These are phyloP conservation scores for Epistrophella euchroma DNA, from an alignment of 2,888 invertebrate species.

Conservation along the genomic window DNA sequence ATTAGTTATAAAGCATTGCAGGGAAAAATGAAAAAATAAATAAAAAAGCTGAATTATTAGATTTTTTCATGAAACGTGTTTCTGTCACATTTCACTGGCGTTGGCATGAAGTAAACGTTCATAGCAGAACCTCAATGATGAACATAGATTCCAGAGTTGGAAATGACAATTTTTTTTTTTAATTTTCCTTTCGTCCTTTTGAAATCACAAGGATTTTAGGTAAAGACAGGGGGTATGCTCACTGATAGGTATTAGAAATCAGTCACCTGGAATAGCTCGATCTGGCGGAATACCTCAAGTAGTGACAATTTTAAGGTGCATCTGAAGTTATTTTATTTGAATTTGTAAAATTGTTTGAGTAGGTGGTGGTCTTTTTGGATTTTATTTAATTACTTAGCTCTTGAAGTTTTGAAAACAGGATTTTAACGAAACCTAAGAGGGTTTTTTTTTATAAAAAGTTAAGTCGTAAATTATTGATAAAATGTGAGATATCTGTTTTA, in stretches of 20 bases:
- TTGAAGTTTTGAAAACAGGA: too few relatives aligned
- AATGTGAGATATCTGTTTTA: too few relatives aligned
- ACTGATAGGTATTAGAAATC: conserved; percentile 9
- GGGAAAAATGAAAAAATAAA: neutral
- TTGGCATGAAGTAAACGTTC: neutral
- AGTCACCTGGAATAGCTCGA: conserved; percentile 14
- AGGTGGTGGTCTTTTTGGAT: neutral
- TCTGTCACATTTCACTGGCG: conserved; percentile 25
- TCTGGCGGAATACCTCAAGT: neutral
- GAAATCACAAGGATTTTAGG: conserved; percentile 29
- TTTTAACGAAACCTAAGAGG: too few relatives aligned
- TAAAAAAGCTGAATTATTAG: neutral
- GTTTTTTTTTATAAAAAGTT: too few relatives aligned
- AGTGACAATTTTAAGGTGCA: neutral
- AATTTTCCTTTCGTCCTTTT: neutral
- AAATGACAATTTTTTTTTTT: conserved; percentile 14
- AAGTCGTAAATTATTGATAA: too few relatives aligned
- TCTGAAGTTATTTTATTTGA: neutral
- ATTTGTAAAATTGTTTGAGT: conserved; percentile 15
- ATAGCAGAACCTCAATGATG: neutral
- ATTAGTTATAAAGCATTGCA: neutral
- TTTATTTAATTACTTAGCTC: too few relatives aligned
- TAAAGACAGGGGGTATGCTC: neutral
- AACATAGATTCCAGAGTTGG: conserved; percentile 23
- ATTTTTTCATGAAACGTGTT: conserved; percentile 1